phyloP scores from a whole-genome alignment of 1,140 invertebrate genomes.

The Nasonia giraulti region DNA sequence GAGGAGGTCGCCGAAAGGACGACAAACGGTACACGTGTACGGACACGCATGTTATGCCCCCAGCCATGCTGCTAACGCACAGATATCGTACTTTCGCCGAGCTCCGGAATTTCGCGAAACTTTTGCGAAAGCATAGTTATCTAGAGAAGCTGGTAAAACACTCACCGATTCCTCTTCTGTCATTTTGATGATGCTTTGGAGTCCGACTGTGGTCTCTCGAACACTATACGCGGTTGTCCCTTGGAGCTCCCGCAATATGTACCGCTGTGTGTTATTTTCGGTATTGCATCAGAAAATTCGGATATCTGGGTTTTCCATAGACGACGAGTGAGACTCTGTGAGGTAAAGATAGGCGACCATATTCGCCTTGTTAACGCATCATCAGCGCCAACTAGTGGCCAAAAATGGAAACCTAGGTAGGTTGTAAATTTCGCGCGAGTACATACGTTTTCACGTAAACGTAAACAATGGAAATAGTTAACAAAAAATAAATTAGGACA shows the following conservation, averaged over 20 bases:
- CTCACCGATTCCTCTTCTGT: constrained; percentile 56
- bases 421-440: no score
- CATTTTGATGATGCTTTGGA: constrained; percentile 43
- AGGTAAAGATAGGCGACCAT: neutral
- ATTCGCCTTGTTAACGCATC: no score
- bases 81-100: neutral
- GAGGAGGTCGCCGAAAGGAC: neutral
- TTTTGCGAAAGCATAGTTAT: neutral
- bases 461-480: no score
- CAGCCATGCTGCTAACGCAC: neutral
- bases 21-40: neutral
- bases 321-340: neutral
- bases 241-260: neutral
- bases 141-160: neutral
- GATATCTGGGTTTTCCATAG: constrained; percentile 17
- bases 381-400: no score
- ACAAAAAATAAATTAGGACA: no score
- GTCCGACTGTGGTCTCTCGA: neutral
- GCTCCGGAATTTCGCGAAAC: neutral
- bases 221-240: neutral
- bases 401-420: no score
- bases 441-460: no score
- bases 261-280: constrained; percentile 19
- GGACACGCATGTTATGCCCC: neutral
- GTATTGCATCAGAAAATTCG: constrained; percentile 48